Percentiles rank a stretch among this genome's conserved stretches.
phyloP scores from a whole-genome alignment of 2,797 vertebrate genomes.

The Peromyscus eremicus region DNA sequence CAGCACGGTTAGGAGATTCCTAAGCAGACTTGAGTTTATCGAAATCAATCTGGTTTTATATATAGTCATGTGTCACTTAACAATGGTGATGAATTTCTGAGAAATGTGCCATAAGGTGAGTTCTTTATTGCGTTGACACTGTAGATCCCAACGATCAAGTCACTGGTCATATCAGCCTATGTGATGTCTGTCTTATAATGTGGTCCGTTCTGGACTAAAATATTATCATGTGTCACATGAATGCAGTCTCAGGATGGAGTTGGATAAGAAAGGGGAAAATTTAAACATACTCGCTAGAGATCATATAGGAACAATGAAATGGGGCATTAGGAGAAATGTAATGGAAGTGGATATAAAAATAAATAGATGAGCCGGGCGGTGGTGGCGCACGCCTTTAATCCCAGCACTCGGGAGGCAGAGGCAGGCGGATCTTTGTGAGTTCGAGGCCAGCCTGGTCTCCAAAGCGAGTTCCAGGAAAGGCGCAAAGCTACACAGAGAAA shows the following conservation, averaged over 20 bases:
- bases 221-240: too few relatives aligned
- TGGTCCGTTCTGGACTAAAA: background rate
- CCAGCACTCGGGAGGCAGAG: too few relatives aligned
- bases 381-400: too few relatives aligned
- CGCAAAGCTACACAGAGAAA: too few relatives aligned
- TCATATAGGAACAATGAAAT: background rate
- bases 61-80: background rate
- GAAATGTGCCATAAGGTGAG: background rate
- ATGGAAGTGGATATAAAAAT: background rate
- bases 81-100: background rate
- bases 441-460: too few relatives aligned
- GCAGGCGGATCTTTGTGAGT: too few relatives aligned
- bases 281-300: background rate
- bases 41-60: background rate
- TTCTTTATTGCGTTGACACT: background rate
- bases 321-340: background rate
- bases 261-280: background rate
- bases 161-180: background rate
- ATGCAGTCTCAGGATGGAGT: background rate
- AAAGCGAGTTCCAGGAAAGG: too few relatives aligned
- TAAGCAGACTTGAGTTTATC: background rate
- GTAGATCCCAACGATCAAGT: background rate
- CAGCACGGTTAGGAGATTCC: background rate
- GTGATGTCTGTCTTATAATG: too few relatives aligned
- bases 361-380: too few relatives aligned